These are phyloP conservation scores for Erpetoichthys calabaricus DNA, from an alignment of 2,797 vertebrate species.

Conservation along the genomic window DNA sequence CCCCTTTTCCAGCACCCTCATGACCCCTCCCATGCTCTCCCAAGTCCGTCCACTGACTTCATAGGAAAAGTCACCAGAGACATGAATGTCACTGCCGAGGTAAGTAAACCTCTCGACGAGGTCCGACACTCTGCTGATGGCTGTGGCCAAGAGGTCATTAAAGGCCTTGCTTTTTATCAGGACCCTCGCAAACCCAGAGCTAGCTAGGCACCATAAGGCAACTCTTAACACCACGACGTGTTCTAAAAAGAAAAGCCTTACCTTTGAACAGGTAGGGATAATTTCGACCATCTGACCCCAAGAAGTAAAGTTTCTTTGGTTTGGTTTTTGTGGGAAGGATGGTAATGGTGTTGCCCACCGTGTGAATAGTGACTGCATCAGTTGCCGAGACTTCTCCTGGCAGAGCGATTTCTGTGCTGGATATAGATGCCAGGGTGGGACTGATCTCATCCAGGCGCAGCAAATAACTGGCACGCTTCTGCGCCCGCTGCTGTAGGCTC, in stretches of 20 bases:
- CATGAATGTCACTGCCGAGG: no score
- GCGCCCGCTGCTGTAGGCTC: conserved; percentile 88
- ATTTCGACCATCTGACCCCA: conserved; percentile 86
- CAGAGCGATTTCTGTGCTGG: conserved; percentile 83
- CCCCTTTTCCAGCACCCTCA: no score
- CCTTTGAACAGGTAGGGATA: conserved; percentile 98
- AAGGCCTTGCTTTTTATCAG: no score
- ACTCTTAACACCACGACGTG: no score
- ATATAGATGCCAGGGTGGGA: conserved; percentile 79
- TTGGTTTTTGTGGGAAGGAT: conserved; percentile 97
- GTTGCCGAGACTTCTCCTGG: conserved; percentile 87
- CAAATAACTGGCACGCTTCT: conserved; percentile 88
- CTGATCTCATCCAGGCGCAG: conserved; percentile 87
- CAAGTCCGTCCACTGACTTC: no score
- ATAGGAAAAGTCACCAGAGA: no score
- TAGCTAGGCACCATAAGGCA: no score
- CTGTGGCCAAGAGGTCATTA: no score
- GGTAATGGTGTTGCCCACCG: conserved; percentile 84
- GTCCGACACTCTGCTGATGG: no score
- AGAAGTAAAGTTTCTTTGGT: conserved; percentile 90
- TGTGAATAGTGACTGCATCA: conserved; percentile 85
- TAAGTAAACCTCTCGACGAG: no score
- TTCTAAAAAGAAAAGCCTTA: conserved; percentile 19
- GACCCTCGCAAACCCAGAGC: no score
- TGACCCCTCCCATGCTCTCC: no score